These are phyloP conservation scores for Drosophila macrothrix DNA, from an alignment of 2,888 invertebrate species.

Conservation along the genomic window DNA sequence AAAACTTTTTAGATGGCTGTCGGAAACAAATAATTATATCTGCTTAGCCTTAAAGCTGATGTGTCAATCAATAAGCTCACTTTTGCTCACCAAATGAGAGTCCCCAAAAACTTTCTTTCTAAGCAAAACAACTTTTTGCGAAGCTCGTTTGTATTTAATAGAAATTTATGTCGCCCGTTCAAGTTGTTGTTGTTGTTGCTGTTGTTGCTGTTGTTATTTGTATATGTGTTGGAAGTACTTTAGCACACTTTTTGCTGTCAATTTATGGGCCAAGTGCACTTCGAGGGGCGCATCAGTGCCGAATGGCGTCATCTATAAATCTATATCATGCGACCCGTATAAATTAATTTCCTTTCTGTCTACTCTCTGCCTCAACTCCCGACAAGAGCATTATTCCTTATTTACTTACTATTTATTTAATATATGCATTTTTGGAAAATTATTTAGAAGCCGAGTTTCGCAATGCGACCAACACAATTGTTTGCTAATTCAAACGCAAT, in stretches of 20 bases:
- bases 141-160: slow-evolving; percentile 71
- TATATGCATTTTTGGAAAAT: not conserved
- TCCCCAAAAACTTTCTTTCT: slow-evolving; percentile 41
- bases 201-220: slow-evolving; percentile 6
- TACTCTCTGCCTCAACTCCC: not conserved
- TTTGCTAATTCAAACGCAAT: slow-evolving; percentile 45
- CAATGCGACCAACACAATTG: slow-evolving; percentile 46
- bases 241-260: slow-evolving; percentile 60
- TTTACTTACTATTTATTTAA: not conserved
- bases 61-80: slow-evolving; percentile 30
- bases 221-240: slow-evolving; percentile 47
- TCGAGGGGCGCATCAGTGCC: slow-evolving; percentile 6
- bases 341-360: not conserved
- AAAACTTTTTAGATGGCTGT: not conserved
- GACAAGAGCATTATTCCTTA: not conserved
- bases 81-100: slow-evolving; percentile 22
- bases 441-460: not conserved
- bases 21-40: not conserved
- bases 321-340: not conserved
- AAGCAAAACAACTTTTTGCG: slow-evolving; percentile 35
- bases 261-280: slow-evolving; percentile 64
- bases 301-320: slow-evolving; percentile 45
- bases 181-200: slow-evolving; percentile 11
- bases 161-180: slow-evolving; percentile 61
- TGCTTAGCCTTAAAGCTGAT: slow-evolving; percentile 7